phyloP scores from a whole-genome alignment of 1,140 invertebrate genomes.

The Batillaria attramentaria region DNA sequence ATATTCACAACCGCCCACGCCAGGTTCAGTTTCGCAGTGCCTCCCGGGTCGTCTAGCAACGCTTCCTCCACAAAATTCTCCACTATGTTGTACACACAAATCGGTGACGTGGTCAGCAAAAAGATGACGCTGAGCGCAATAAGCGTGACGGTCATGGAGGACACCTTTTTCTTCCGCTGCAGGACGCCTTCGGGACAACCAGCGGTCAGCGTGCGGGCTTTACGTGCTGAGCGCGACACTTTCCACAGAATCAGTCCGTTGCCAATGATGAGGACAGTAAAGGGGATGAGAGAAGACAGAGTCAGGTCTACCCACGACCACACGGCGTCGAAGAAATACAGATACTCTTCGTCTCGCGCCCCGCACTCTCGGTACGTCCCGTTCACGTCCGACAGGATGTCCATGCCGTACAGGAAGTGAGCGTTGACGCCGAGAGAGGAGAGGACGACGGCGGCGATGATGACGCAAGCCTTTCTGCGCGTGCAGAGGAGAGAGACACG shows the following conservation, averaged over 20 bases:
- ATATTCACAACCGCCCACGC: slow-evolving; percentile 38
- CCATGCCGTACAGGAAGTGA: slow-evolving; percentile 19
- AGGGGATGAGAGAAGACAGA: slow-evolving; percentile 35
- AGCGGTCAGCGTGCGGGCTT: not conserved
- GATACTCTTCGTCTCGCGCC: not conserved
- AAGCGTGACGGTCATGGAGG: slow-evolving; percentile 40
- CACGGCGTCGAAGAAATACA: slow-evolving; percentile 23
- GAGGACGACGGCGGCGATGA: not conserved
- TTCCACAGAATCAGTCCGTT: slow-evolving; percentile 37
- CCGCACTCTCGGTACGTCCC: not conserved
- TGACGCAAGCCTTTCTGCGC: not conserved
- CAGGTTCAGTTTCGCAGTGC: not conserved
- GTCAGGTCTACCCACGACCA: slow-evolving; percentile 35
- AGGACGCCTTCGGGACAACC: not conserved
- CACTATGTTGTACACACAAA: slow-evolving; percentile 42
- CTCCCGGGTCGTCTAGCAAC: not conserved
- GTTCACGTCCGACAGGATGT: not conserved
- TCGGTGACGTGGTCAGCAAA: slow-evolving; percentile 34
- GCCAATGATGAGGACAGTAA: slow-evolving; percentile 26
- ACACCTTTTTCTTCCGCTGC: not conserved
- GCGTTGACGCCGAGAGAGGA: not conserved
- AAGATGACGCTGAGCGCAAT: slow-evolving; percentile 26
- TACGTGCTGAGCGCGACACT: slow-evolving; percentile 12
- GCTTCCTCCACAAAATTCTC: slow-evolving; percentile 15
- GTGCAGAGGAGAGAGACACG: slow-evolving; percentile 44